These are phyloP conservation scores for Rotaria socialis DNA, from an alignment of 2,888 invertebrate species.

Conservation along the genomic window DNA sequence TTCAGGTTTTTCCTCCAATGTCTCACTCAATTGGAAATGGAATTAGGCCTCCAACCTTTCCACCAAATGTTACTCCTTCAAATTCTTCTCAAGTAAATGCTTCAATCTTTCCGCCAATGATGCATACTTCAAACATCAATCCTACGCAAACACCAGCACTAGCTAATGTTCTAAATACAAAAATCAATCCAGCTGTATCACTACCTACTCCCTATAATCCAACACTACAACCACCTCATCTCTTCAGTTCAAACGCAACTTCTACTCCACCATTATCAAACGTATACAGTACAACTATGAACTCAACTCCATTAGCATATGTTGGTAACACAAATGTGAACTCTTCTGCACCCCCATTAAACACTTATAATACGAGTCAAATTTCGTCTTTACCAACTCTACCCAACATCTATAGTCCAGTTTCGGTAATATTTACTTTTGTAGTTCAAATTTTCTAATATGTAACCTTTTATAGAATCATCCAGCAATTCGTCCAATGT, in stretches of 20 bases:
- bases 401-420: background rate
- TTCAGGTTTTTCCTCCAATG: background rate
- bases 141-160: background rate
- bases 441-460: background rate
- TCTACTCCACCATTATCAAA: no score
- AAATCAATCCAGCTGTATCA: background rate
- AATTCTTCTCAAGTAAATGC: background rate
- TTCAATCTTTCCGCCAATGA: background rate
- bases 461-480: background rate
- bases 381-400: no score
- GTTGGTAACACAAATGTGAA: no score
- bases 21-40: background rate
- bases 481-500: background rate
- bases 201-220: no score
- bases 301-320: no score
- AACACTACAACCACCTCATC: no score
- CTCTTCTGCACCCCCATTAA: no score
- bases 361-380: no score
- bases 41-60: background rate
- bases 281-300: no score
- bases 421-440: background rate
- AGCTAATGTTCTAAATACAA: background rate
- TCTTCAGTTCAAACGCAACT: no score
- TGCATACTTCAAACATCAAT: background rate
- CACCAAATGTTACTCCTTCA: background rate